Conservation (phyloP, 2,113 vertebrate species). For the Lepisosteus oculatus region DNA sequence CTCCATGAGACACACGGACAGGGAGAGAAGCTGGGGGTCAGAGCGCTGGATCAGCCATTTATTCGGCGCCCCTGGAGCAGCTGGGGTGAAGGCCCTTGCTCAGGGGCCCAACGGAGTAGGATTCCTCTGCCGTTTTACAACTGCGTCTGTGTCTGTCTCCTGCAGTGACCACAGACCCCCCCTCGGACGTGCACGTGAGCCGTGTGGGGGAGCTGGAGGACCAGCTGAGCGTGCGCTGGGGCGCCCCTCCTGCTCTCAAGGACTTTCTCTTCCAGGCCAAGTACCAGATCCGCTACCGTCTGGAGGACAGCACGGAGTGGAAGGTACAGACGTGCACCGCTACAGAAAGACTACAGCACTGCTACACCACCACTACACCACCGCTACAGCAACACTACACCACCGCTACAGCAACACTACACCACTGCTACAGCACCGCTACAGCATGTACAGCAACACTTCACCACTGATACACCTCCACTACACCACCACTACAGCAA, state of each 20-base stretch:
- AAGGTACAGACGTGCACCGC: constrained; percentile 66
- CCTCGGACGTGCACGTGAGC: constrained; percentile 82
- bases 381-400: no score
- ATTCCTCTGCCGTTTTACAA: not conserved
- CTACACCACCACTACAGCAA: no score
- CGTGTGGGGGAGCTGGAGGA: constrained; percentile 87
- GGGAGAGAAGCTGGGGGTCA: no score
- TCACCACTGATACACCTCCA: no score
- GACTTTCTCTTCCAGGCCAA: constrained; percentile 95
- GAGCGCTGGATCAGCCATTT: no score
- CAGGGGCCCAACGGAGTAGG: not conserved
- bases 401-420: no score
- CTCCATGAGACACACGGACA: no score
- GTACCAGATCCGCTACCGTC: constrained; percentile 94
- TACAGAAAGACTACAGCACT: no score
- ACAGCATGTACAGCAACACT: not conserved
- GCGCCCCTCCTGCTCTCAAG: constrained; percentile 82
- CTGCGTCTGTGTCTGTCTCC: constrained; percentile 2
- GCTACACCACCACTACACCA: no score
- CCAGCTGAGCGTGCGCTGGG: constrained; percentile 91
- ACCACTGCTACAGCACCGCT: no score
- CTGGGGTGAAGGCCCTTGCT: no score
- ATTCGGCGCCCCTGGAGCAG: no score
- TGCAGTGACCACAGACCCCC: constrained; percentile 91
- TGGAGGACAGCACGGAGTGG: constrained; percentile 91